Base-by-base conservation (phyloP, 2,797 vertebrate species). In the Oreortyx pictus region DNA sequence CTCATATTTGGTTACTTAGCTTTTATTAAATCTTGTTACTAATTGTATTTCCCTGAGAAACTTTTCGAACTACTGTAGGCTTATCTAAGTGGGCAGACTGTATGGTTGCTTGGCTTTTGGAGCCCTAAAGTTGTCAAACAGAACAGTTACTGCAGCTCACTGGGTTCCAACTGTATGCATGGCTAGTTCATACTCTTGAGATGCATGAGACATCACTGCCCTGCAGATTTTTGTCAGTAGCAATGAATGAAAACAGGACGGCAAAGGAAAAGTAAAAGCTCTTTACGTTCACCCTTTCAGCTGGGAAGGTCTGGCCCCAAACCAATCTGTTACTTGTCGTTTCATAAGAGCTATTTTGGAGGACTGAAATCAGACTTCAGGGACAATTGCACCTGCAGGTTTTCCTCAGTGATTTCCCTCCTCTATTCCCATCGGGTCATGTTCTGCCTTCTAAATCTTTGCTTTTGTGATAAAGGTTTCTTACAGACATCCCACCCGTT, bases 21-120 rank as follows among this genome's bases (percentile, higher is more conserved):
- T 92, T 97, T 97, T 97, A 96, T 97, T 97, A 96, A 96, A 94
- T 96, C 90, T 93, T 94, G 71, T 89, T 77, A 89, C 81, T 97
- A 95, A 96, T 78, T 96, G 93, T 77, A 77, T 95, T 97, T 97
- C 92, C 94, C 96, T 75, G 89, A 97, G 94, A 96, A 96, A 96
- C 44, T 90, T 97, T 94, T 92, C 93, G 68, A 96, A 94, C 90
- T 90, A 89, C 85, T 72, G 43, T 61, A 81, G 81, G 57, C 41
- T 76, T 35, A 85, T 70, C 84, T 94, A 96, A 54, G 68, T 61
- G 88, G 65, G 64, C n/a, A 88, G 94, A 89, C 41, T 60, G 12
- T 43, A n/a, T n/a, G n/a, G 65, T 60, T 85, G 44, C 35, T 93
- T 71, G 74, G 75, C 66, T 86, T 94, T 97, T 57, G 84, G 46